Percentiles rank a stretch among this genome's conserved stretches.
These are phyloP conservation scores for Rhinichthys osculus DNA, from an alignment of 2,797 vertebrate genomes.

Conservation along the genomic window DNA sequence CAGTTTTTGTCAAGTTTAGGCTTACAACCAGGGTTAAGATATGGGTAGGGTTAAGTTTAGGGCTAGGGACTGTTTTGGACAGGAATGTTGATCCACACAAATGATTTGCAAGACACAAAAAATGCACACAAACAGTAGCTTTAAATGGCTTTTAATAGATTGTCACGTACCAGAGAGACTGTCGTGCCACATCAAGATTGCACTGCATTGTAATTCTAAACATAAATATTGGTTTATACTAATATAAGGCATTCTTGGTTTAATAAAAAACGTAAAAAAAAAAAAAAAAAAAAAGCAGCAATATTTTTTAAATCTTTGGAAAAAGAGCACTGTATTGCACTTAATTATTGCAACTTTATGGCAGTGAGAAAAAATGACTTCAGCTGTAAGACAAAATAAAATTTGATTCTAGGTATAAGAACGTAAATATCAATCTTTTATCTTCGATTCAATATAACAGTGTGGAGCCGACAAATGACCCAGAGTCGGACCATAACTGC, in stretches of 20 bases:
- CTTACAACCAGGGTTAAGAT: not conserved
- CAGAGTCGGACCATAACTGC: not conserved
- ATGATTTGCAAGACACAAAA: not conserved
- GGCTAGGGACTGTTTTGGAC: not conserved
- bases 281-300: not conserved
- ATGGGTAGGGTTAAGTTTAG: not conserved
- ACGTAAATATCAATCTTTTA: not conserved
- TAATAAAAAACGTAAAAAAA: conserved; percentile 1
- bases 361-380: not conserved
- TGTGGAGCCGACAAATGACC: not conserved
- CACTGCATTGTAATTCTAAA: not conserved
- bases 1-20: not conserved
- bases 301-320: not conserved
- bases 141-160: conserved; percentile 15
- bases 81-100: not conserved
- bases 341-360: not conserved
- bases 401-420: not conserved
- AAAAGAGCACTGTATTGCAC: conserved; percentile 12
- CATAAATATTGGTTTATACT: not conserved
- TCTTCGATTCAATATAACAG: not conserved
- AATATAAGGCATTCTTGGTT: not conserved
- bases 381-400: not conserved
- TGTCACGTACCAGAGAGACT: not conserved
- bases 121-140: not conserved
- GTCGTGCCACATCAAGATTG: not conserved